phyloP scores from a whole-genome alignment of 1,140 invertebrate species.

The Drosophila grimshawi region DNA sequence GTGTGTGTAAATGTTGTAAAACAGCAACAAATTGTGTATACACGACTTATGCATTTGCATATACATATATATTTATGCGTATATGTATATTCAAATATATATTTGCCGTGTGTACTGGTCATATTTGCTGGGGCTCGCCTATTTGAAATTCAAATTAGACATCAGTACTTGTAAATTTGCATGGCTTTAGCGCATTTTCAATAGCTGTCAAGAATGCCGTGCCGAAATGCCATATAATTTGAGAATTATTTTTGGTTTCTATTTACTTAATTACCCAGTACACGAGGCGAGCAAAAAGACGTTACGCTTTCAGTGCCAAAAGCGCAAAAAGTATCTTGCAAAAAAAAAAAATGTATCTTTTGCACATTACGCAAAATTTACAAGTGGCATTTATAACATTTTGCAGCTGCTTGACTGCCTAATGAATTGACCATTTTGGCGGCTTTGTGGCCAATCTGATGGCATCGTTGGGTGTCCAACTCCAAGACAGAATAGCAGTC shows the following conservation, averaged over 20 bases:
- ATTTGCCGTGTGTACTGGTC: neutral
- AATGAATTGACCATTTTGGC: slow-evolving; percentile 49
- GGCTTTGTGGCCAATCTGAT: slow-evolving; percentile 31
- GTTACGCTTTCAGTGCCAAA: slow-evolving; percentile 38
- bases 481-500: neutral
- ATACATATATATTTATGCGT: slow-evolving; percentile 12
- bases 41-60: slow-evolving; percentile 7
- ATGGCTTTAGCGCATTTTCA: slow-evolving; percentile 70
- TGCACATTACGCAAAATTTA: slow-evolving; percentile 37
- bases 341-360: slow-evolving; percentile 13
- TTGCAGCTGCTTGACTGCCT: slow-evolving; percentile 35
- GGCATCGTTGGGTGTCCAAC: slow-evolving; percentile 21
- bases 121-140: slow-evolving; percentile 46
- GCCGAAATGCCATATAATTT: slow-evolving; percentile 62
- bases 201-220: slow-evolving; percentile 60
- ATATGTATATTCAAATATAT: neutral
- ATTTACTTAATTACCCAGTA: slow-evolving; percentile 73
- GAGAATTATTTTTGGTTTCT: slow-evolving; percentile 21
- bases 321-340: slow-evolving; percentile 13
- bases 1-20: slow-evolving; percentile 37
- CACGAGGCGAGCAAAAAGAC: slow-evolving; percentile 3
- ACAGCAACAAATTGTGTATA: slow-evolving; percentile 16
- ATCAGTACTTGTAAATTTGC: slow-evolving; percentile 78
- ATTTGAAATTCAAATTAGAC: slow-evolving; percentile 82
- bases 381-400: slow-evolving; percentile 44